Evolutionary conservation across 2,888 invertebrate species (phyloP).

Genomic region (Steinernema hermaphroditum): DNA sequence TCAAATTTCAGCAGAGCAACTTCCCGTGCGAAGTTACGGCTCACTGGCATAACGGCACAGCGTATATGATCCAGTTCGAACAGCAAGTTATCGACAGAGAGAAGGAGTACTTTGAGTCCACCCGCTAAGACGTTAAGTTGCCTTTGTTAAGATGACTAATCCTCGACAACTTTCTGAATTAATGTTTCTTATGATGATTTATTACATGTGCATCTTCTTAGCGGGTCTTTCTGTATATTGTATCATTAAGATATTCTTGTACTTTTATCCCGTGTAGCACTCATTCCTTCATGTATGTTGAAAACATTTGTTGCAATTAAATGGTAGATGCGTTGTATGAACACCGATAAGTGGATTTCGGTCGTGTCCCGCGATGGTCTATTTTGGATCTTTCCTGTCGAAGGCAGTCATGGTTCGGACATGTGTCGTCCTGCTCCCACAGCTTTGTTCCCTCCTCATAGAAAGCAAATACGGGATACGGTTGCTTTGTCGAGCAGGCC

Average conservation of each 20-base stretch:
- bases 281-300: too few species aligned
- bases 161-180: constrained; percentile 19
- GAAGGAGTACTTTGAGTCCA: constrained; percentile 41
- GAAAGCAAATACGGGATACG: too few species aligned
- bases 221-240: constrained; percentile 11
- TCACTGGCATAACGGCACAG: constrained; percentile 98
- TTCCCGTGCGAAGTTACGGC: constrained; percentile 90
- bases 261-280: constrained; percentile 4
- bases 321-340: too few species aligned
- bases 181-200: constrained; percentile 15
- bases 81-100: constrained; percentile 64
- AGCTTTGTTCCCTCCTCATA: too few species aligned
- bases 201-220: constrained; percentile 10
- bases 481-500: background rate
- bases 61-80: constrained; percentile 82
- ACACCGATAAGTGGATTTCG: too few species aligned
- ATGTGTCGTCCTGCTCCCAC: too few species aligned
- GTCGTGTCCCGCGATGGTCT: too few species aligned
- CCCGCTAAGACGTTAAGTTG: constrained; percentile 26
- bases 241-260: constrained; percentile 6
- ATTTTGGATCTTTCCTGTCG: too few species aligned
- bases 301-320: too few species aligned
- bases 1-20: constrained; percentile 73
- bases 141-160: background rate
- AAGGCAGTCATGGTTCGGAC: too few species aligned